A percentile compares a stretch with the other conserved stretches of the same genome.
These are phyloP conservation scores for Macrotis lagotis DNA, from an alignment of 2,113 vertebrate species.

Conservation along the genomic window DNA sequence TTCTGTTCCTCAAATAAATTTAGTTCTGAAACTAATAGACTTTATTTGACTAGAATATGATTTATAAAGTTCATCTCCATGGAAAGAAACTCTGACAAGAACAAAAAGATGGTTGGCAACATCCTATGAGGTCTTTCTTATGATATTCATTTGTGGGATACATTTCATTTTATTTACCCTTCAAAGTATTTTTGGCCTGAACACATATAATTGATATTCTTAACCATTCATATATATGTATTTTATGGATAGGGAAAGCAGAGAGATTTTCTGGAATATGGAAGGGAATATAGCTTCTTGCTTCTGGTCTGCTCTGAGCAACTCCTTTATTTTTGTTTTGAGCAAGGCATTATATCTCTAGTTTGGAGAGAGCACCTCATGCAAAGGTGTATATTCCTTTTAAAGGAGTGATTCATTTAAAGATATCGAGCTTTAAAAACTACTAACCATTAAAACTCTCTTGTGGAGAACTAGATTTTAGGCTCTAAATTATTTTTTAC, in stretches of 20 bases:
- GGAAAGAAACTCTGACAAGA: not conserved
- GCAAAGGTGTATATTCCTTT: not conserved
- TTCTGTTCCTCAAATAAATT: constrained; percentile 73
- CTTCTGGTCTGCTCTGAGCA: not conserved
- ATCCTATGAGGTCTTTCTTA: not conserved
- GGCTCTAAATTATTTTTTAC: constrained; percentile 28
- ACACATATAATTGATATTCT: not conserved
- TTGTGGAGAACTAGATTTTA: constrained; percentile 45
- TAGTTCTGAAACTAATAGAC: constrained; percentile 59
- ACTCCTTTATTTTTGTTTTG: not conserved
- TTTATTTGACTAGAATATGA: constrained; percentile 55
- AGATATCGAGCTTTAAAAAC: not conserved
- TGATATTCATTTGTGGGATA: not conserved
- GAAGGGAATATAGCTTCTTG: not conserved
- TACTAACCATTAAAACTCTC: constrained; percentile 20
- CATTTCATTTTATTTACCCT: not conserved
- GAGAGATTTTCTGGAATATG: not conserved
- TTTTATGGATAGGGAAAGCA: not conserved
- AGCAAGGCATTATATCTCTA: not conserved
- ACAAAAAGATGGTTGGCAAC: not conserved
- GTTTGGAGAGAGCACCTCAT: not conserved
- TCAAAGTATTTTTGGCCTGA: not conserved
- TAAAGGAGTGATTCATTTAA: not conserved
- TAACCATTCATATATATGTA: not conserved
- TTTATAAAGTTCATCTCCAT: not conserved